A percentile compares a stretch with the other conserved stretches of the same genome.
Conservation (phyloP, 2,113 vertebrate species). For the Grallaria varia region DNA sequence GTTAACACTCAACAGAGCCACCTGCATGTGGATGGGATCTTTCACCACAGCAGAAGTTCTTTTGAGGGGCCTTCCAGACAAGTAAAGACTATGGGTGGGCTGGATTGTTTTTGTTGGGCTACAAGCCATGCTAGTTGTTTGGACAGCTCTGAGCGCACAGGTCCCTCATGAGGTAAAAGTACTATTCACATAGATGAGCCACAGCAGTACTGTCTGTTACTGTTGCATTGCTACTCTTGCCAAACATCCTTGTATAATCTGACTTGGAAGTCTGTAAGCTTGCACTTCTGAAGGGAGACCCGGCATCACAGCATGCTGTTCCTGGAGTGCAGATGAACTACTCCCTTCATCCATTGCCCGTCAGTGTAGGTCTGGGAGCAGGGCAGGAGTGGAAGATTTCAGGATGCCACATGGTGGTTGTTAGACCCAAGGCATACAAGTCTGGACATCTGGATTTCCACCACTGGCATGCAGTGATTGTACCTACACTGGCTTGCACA, state of each 20-base stretch:
- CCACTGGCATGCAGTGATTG: neutral
- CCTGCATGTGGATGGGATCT: neutral
- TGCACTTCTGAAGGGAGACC: neutral
- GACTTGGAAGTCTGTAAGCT: neutral
- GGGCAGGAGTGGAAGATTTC: neutral
- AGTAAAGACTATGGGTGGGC: neutral
- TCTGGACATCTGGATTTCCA: neutral
- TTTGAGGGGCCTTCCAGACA: neutral
- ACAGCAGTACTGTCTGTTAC: neutral
- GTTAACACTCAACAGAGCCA: neutral
- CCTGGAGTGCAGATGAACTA: neutral
- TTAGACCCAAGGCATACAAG: fast-evolving
- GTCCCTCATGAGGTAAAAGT: neutral
- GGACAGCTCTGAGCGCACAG: neutral
- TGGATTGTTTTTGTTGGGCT: neutral
- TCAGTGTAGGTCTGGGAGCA: neutral
- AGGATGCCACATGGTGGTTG: neutral
- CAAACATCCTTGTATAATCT: neutral
- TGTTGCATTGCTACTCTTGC: neutral
- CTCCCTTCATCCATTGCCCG: neutral
- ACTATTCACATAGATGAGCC: neutral
- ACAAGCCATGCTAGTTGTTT: neutral
- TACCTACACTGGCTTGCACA: neutral
- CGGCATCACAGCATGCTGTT: neutral
- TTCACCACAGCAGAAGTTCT: neutral